Evolutionary conservation across 1,140 invertebrate genomes (phyloP).

Genomic region (Monomorium pharaonis): DNA sequence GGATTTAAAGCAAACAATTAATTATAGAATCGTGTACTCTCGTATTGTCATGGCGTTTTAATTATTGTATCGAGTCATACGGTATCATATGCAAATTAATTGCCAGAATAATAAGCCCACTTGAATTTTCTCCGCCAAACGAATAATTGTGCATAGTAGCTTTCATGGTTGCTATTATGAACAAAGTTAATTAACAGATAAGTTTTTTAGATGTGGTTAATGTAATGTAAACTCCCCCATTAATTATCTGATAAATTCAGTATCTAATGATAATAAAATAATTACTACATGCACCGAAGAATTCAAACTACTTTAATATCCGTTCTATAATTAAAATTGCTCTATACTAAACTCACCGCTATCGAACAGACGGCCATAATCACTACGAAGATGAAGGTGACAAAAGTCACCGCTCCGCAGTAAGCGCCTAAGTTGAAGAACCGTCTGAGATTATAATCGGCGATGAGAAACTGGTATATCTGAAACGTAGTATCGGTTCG

Average conservation of each 20-base stretch:
- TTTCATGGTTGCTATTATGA: not conserved
- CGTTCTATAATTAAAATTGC: not conserved
- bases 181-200: conserved; percentile 27
- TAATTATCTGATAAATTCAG: not conserved
- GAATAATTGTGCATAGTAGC: not conserved
- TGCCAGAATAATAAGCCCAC: conserved; percentile 48
- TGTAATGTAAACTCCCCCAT: not conserved
- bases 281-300: not conserved
- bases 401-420: conserved; percentile 73
- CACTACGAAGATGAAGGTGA: conserved; percentile 66
- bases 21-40: conserved; percentile 42
- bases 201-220: not conserved
- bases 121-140: conserved; percentile 34
- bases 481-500: conserved; percentile 56
- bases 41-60: conserved; percentile 43
- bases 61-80: conserved; percentile 42
- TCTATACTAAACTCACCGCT: conserved; percentile 65
- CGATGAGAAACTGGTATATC: conserved; percentile 74
- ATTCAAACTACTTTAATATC: not conserved
- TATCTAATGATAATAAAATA: not conserved
- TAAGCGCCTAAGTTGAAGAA: conserved; percentile 68
- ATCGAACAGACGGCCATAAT: conserved; percentile 71
- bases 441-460: conserved; percentile 72
- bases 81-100: conserved; percentile 52
- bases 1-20: conserved; percentile 46